Conservation (phyloP, 2,113 vertebrate species). For the Corvus cornix region DNA sequence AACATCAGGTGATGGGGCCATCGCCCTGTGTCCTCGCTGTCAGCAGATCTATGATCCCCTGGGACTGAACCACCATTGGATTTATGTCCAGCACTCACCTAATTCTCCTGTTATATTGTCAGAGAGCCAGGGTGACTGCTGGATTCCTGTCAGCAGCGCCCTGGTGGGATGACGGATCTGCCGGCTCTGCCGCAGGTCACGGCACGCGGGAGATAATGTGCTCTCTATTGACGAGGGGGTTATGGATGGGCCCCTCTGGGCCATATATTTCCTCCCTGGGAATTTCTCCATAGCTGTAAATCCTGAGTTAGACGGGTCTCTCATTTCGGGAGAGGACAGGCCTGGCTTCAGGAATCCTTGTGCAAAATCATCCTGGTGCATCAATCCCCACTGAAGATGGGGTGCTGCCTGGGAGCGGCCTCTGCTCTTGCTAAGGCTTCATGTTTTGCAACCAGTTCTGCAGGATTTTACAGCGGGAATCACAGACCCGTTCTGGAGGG, state of each 20-base stretch:
- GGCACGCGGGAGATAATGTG: not conserved
- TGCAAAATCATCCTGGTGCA: not conserved
- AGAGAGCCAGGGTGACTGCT: not conserved
- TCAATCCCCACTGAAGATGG: not conserved
- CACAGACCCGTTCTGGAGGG: not conserved
- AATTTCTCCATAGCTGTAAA: not conserved
- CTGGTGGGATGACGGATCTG: conserved; percentile 22
- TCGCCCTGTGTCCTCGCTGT: accelerated
- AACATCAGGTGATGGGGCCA: not conserved
- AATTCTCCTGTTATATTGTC: not conserved
- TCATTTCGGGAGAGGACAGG: not conserved
- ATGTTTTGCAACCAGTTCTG: not conserved
- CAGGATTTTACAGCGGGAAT: not conserved
- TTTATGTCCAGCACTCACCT: not conserved
- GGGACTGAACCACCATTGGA: not conserved
- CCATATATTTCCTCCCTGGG: not conserved
- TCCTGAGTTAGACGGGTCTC: not conserved
- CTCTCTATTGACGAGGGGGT: not conserved
- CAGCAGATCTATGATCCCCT: not conserved
- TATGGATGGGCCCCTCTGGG: conserved; percentile 23
- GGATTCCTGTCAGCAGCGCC: not conserved
- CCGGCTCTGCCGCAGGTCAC: not conserved
- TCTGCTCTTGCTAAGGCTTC: not conserved
- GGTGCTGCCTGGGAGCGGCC: not conserved
- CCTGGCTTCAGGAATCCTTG: not conserved